Evolutionary conservation across 2,888 invertebrate genomes (phyloP), one percentile per base, ranked within the genome.

Genomic region (Automeris io): DNA sequence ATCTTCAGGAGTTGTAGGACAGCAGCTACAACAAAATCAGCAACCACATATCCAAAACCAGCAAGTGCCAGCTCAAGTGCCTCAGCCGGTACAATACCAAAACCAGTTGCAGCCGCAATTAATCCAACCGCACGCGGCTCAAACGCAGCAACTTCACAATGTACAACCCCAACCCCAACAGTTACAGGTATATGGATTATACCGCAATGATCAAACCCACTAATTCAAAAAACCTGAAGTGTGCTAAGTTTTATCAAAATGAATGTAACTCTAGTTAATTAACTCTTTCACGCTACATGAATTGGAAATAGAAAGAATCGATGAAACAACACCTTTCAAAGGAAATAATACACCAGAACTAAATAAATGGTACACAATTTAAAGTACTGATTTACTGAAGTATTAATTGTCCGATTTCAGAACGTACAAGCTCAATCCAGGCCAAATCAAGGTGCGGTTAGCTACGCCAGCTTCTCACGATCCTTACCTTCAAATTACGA

Each of bases 381-480:
- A 29, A 9, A 3, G 16, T 29, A 16, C 16, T 29, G 16, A 5
- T 29, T 16, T 29, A 29, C 29, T 29, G 16, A 29, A 29, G 16
- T 16, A 29, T 16, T 29, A 29, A 29, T 29, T 29, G 29, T 29
- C 29, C 29, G 9, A 16, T 72, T 72, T 19, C 70, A 81, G 82
- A 60, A 54, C 12, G 57, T 61, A 38, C 62, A 65, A 34, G 41
- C 47, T 5, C 71, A 72, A 40, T 56, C 61, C 4, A 72, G 57
- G 42, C 71, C 72, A 41, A 55, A 60, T 3, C 43, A 69, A 43
- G 71, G 71, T 12, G 75, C 81, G 1, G 51, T 74, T 2, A 83
- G 80, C 54, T 83, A 71, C 48, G 67, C 80, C 1, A 77, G 69
- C 33, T 79, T 74, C 43, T 66, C 73, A 1, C 70, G 69, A 36